Evolutionary conservation across 2,797 vertebrate genomes (phyloP).

Genomic region (Petrocephalus schoutedeni): DNA sequence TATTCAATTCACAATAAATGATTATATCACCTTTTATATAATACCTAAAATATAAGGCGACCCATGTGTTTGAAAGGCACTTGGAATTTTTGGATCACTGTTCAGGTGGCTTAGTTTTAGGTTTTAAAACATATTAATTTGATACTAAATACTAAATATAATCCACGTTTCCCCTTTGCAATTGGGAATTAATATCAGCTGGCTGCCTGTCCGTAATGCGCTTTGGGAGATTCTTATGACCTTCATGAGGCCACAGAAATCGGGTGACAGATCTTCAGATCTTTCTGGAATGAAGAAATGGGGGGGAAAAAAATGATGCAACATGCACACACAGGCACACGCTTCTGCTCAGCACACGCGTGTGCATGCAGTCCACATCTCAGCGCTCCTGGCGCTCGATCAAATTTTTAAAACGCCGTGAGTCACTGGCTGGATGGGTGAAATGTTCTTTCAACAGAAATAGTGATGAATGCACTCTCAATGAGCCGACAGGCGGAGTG

Average conservation of each 20-base stretch:
- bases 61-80: not conserved
- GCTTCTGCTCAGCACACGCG: not conserved
- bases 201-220: not conserved
- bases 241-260: not conserved
- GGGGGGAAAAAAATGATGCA: not conserved
- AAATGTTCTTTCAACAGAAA: conserved; percentile 19
- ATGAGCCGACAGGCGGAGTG: conserved; percentile 36
- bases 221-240: not conserved
- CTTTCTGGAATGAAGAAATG: not conserved
- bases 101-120: not conserved
- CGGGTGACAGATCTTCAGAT: not conserved
- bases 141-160: not conserved
- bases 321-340: not conserved
- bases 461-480: conserved; percentile 24
- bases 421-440: conserved; percentile 19
- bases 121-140: not conserved
- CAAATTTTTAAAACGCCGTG: not conserved
- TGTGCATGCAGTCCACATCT: not conserved
- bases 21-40: not conserved
- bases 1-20: not conserved
- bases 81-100: no score
- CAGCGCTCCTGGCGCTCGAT: conserved; percentile 14
- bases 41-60: not conserved
- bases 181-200: not conserved
- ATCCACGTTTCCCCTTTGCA: not conserved